These are phyloP conservation scores for Anolis apletophallus DNA, from an alignment of 2,797 vertebrate genomes.

Conservation along the genomic window DNA sequence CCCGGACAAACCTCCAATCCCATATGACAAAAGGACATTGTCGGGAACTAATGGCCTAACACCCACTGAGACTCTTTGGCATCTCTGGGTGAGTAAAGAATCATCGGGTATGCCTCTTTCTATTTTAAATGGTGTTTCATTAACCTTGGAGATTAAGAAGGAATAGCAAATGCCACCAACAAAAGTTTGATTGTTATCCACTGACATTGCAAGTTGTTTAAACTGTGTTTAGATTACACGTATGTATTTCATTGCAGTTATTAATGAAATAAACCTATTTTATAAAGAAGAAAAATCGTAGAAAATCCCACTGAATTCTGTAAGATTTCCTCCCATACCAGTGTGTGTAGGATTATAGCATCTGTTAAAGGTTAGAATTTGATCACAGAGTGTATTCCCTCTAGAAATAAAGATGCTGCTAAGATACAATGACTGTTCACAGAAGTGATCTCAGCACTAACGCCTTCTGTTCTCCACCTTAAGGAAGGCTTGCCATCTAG, in stretches of 20 bases:
- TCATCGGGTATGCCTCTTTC: neutral
- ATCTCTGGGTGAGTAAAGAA: neutral
- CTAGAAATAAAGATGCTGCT: neutral
- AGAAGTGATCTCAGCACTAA: neutral
- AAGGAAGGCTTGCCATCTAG: slow-evolving; percentile 65
- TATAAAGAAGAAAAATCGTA: neutral
- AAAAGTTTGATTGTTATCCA: neutral
- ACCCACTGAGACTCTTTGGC: neutral
- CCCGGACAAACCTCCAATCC: neutral
- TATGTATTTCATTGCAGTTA: neutral
- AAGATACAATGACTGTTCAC: neutral
- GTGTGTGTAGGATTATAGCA: neutral
- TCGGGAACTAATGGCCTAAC: neutral
- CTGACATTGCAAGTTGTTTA: neutral
- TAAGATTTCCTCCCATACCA: neutral
- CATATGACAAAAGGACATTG: neutral
- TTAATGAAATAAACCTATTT: neutral
- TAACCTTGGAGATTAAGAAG: neutral
- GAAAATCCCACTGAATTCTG: neutral
- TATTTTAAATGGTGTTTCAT: neutral
- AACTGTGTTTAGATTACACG: neutral
- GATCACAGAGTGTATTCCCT: too few species aligned
- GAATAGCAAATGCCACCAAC: neutral
- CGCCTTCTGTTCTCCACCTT: slow-evolving; percentile 5
- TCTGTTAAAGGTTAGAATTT: neutral